A percentile compares a stretch with the other conserved stretches of the same genome.
These are phyloP conservation scores for Sebastes matsubarae DNA, from an alignment of 2,797 vertebrate genomes.

Conservation along the genomic window DNA sequence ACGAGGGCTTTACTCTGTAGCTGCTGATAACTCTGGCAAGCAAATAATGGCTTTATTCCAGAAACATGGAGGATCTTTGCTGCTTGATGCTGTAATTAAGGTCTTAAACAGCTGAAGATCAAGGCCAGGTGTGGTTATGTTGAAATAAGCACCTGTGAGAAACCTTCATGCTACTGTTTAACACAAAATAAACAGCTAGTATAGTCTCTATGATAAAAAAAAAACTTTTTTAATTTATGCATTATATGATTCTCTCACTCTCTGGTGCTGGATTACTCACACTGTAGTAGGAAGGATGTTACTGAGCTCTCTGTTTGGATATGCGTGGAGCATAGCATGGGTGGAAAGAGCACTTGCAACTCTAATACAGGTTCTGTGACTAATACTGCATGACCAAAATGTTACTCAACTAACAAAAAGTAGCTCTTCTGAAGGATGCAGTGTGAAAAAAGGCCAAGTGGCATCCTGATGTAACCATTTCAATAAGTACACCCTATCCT, in stretches of 20 bases:
- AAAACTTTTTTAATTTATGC: not conserved
- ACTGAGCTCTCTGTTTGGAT: not conserved
- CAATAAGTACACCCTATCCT: not conserved
- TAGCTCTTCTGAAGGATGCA: not conserved
- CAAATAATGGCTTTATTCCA: slow-evolving; percentile 47
- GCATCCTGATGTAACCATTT: not conserved
- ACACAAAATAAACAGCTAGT: slow-evolving; percentile 26
- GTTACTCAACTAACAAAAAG: not conserved
- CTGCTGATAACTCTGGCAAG: slow-evolving; percentile 40
- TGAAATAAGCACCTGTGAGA: slow-evolving; percentile 56
- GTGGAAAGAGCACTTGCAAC: not conserved
- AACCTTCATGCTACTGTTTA: slow-evolving; percentile 24
- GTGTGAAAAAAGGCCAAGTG: not conserved
- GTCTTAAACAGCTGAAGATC: slow-evolving; percentile 59
- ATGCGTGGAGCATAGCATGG: not conserved
- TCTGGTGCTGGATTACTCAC: not conserved
- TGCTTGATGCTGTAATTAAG: slow-evolving; percentile 61
- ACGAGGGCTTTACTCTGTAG: slow-evolving; percentile 17
- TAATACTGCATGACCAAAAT: not conserved
- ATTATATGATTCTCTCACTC: not conserved
- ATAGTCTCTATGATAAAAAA: not conserved
- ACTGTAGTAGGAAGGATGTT: not conserved
- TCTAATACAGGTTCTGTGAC: not conserved
- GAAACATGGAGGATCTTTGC: slow-evolving; percentile 34
- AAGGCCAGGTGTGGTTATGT: slow-evolving; percentile 56